A percentile compares a stretch with the other conserved stretches of the same genome.
These are phyloP conservation scores for Protosalanx chinensis DNA, from an alignment of 2,797 vertebrate species.

Conservation along the genomic window DNA sequence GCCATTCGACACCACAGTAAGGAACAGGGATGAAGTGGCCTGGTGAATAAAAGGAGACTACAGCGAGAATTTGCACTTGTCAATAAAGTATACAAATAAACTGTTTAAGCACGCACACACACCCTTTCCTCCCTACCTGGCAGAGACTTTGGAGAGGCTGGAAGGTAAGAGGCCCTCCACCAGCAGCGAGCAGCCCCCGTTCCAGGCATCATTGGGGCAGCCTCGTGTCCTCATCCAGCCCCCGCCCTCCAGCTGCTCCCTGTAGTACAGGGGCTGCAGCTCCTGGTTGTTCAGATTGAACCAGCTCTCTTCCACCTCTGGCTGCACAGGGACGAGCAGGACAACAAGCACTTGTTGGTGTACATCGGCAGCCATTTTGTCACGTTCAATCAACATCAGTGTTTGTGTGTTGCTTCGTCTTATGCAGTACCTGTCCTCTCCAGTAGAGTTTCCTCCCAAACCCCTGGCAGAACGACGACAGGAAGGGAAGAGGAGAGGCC, in stretches of 20 bases:
- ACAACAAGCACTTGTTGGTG: too few species aligned
- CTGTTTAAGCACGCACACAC: slow-evolving; percentile 47
- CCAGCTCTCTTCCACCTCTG: slow-evolving; percentile 76
- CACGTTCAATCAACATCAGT: background rate
- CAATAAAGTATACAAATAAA: background rate
- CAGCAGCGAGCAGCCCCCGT: slow-evolving; percentile 83
- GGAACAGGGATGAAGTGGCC: slow-evolving; percentile 15
- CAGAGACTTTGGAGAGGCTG: slow-evolving; percentile 48
- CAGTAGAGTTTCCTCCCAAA: slow-evolving; percentile 80
- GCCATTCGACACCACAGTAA: background rate
- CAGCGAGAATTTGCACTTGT: background rate
- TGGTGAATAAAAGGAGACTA: background rate
- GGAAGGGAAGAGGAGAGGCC: slow-evolving; percentile 78
- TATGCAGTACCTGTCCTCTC: slow-evolving; percentile 78
- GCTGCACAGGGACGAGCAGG: slow-evolving; percentile 55
- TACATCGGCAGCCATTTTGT: background rate
- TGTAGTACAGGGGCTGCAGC: slow-evolving; percentile 79
- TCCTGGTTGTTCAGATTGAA: slow-evolving; percentile 85
- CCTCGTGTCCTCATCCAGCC: slow-evolving; percentile 74
- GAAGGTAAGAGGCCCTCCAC: slow-evolving; percentile 77
- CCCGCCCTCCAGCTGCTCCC: slow-evolving; percentile 23
- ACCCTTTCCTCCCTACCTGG: slow-evolving; percentile 67
- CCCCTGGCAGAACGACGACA: slow-evolving; percentile 90
- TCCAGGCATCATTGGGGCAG: slow-evolving; percentile 83
- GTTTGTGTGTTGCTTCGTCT: too few species aligned